Evolutionary conservation across 1,140 invertebrate species (phyloP), one percentile per base, ranked within the genome.

Genomic region (Episyrphus balteatus): DNA sequence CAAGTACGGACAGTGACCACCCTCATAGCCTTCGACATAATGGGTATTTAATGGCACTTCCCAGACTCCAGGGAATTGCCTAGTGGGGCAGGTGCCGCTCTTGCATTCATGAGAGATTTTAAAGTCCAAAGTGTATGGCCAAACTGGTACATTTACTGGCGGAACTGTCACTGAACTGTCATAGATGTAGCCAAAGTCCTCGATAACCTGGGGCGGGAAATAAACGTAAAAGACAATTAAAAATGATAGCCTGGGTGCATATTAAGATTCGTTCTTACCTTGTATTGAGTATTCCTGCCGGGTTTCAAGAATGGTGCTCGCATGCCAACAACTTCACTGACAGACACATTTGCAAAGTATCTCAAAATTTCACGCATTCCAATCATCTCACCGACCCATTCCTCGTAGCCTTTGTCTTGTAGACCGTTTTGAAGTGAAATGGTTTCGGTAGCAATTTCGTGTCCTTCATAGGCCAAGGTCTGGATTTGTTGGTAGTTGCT

Each of bases 401-500:
- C 84, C 69, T 92, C 88, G 59, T 91, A 91, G 2, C 84, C 83
- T 69, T 89, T 86, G 61, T 88, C 84, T 70, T 92, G 84, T 1
- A 92, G 69, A 26, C 87, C 87, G 62, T 84, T 81, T 61, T 90
- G 86, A 46, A 80, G 70, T 8, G 86, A 89, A 57, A 90, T 84
- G 21, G 86, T 93, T 66, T 92, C 88, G 5, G 88, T 85, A 13
- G 82, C 92, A 52, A 96, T 91, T 75, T 97, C 92, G 55, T 94
- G 87, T 26, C 91, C 90, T 52, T 86, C 80, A 58, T 86, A 82
- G 44, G 90, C 90, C 32, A 95, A 72, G 54, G 86, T 73, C 67
- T 94, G 88, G 7, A 94, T 86, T 78, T 90, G 86, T 47, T 86
- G 86, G 70, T 96, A 96, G 70, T 96, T 91, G 58, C 88, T 92